These are phyloP conservation scores for Crenuchus spilurus DNA, from an alignment of 2,797 vertebrate species.

Conservation along the genomic window DNA sequence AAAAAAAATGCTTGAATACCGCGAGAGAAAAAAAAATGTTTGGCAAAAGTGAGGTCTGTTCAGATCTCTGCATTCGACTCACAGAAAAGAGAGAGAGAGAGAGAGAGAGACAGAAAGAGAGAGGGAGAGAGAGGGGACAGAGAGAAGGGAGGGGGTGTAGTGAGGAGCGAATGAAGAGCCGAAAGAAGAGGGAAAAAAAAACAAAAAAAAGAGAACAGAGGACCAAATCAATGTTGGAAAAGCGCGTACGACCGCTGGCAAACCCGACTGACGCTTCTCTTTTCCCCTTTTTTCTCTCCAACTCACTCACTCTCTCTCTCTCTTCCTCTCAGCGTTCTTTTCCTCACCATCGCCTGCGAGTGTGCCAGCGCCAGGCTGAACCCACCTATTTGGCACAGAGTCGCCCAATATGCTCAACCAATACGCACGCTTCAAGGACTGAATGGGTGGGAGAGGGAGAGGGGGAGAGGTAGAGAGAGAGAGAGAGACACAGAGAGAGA, in stretches of 20 bases:
- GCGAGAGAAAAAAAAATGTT: conserved; percentile 68
- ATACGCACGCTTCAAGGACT: conserved; percentile 84
- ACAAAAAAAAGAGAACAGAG: conserved; percentile 69
- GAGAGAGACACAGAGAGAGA: conserved; percentile 38
- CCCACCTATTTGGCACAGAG: conserved; percentile 94
- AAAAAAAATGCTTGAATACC: conserved; percentile 62
- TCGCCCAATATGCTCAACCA: conserved; percentile 82
- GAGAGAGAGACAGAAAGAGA: conserved; percentile 62
- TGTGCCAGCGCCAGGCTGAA: conserved; percentile 86
- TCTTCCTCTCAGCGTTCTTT: conserved; percentile 76
- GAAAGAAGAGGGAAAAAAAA: conserved; percentile 53
- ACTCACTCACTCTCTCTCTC: conserved; percentile 62
- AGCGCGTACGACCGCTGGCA: conserved; percentile 82
- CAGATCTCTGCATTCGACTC: conserved; percentile 78
- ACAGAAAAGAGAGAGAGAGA: conserved; percentile 60
- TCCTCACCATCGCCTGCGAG: conserved; percentile 89
- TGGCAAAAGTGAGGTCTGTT: conserved; percentile 85
- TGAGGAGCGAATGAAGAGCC: conserved; percentile 45
- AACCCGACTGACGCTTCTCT: conserved; percentile 80
- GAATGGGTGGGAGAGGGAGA: conserved; percentile 69
- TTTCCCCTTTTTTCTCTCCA: conserved; percentile 77
- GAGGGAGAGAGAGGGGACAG: conserved; percentile 38
- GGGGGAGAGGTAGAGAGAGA: conserved; percentile 66
- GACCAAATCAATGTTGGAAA: conserved; percentile 84
- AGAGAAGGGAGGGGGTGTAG: conserved; percentile 32